Conservation (phyloP, 2,888 invertebrate species). For the Eupeodes luniger region DNA sequence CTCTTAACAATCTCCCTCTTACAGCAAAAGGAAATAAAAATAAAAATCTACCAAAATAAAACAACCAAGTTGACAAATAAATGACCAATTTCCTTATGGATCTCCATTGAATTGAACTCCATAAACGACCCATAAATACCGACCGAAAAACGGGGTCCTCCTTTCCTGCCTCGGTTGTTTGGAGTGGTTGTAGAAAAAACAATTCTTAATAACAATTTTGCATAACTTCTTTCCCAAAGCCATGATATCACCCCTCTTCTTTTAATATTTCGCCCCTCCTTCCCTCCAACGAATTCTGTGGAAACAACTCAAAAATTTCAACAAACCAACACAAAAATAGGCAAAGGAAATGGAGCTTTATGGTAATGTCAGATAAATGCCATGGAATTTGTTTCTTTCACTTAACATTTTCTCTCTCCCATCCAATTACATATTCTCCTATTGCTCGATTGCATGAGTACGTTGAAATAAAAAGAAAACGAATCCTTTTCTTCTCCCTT, state of each 20-base stretch:
- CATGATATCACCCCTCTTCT: background rate
- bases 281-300: background rate
- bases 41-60: slow-evolving; percentile 21
- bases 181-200: background rate
- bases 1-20: slow-evolving; percentile 49
- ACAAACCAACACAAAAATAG: slow-evolving; percentile 48
- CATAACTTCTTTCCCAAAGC: slow-evolving; percentile 50
- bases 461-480: background rate
- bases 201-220: slow-evolving; percentile 36
- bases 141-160: slow-evolving; percentile 37
- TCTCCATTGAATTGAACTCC: slow-evolving; percentile 27
- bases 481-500: background rate
- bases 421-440: slow-evolving; percentile 72
- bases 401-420: slow-evolving; percentile 70
- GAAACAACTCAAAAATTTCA: slow-evolving; percentile 57
- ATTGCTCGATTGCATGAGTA: slow-evolving; percentile 13
- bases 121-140: slow-evolving; percentile 33
- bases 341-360: slow-evolving; percentile 70
- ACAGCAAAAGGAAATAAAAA: slow-evolving; percentile 1
- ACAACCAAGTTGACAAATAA: slow-evolving; percentile 49
- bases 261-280: background rate
- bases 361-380: slow-evolving; percentile 74
- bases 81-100: slow-evolving; percentile 66
- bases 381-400: slow-evolving; percentile 74
- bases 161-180: background rate